Evolutionary conservation across 37 sponge, comb jelly and placozoan genomes (phyloP).

Genomic region (Ianthella basta): DNA sequence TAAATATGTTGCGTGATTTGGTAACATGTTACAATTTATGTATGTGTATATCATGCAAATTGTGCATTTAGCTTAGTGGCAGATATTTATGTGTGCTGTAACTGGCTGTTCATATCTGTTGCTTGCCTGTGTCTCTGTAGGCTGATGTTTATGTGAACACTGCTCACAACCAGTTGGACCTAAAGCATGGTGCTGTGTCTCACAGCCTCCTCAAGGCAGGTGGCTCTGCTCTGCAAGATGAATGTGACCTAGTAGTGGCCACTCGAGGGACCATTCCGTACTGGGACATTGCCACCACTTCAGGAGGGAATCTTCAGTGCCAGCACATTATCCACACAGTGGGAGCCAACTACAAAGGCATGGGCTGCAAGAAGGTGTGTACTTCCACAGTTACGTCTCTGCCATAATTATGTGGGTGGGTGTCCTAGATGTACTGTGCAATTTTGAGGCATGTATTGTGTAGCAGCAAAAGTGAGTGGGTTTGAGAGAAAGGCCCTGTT

Average conservation of each 20-base stretch:
- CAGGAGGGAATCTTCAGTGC: conserved; percentile 44
- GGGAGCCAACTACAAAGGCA: conserved; percentile 30
- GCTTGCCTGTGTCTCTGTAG: conserved; percentile 28
- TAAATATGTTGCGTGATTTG: no score
- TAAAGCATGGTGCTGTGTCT: conserved; percentile 49
- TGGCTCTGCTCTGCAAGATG: conserved; percentile 52
- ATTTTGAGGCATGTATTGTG: no score
- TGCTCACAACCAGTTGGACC: conserved; percentile 43
- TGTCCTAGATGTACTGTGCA: no score
- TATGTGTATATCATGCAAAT: no score
- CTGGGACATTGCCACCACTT: conserved; percentile 63
- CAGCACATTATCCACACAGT: conserved; percentile 56
- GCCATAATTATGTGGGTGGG: no score
- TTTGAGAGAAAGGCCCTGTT: no score
- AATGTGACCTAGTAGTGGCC: conserved; percentile 47
- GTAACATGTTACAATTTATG: no score
- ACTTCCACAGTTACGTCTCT: no score
- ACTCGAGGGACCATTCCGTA: conserved; percentile 6
- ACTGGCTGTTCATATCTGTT: not conserved
- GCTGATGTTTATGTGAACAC: conserved; percentile 74
- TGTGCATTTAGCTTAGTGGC: no score
- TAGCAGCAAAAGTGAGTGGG: no score
- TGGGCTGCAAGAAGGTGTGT: conserved; percentile 50
- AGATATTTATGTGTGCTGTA: no score
- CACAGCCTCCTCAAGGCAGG: conserved; percentile 47